Base-by-base conservation (phyloP, 2,888 invertebrate species). In the Plagodis pulveraria region DNA sequence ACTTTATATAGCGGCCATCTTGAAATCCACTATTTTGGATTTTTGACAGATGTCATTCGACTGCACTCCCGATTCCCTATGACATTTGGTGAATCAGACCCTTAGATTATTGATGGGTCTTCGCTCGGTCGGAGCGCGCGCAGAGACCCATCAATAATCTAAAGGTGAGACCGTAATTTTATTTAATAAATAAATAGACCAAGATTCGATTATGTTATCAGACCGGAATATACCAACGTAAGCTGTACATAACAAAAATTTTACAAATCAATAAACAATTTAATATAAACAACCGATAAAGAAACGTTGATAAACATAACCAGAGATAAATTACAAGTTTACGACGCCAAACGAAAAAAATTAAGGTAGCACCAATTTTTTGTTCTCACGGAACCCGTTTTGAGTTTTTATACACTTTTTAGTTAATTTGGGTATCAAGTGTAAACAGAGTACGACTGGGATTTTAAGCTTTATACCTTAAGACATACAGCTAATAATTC, bases 361-460 rank as follows among this genome's bases (percentile, higher is more conserved):
- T 71, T 55, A 56, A 56, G 72, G 80, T 80, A 77, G 80, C 81
- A 67, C 70, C 70, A 65, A 68, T 76, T 80, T 81, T 84, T 84
- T 84, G 77, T 77, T 80, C 74, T 64, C 78, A 80, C 75, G 71
- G 61, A 74, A 80, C 80, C 79, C 70, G 78, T 80, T 82, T 76
- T 68, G 49, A 60, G 69, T 78, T 80, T 81, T 76, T 57, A 64
- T 63, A 53, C 62, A 63, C 43, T 42, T 46, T 72, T 70, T 58
- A 55, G 56, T 66, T 54, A 50, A 47, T 54, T 50, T 55, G 22
- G 34, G 55, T 59, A 55, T 50, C 55, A 55, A 59, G 54, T 59
- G 55, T 47, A 42, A 38, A 38, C 6, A 11, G 22, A 8, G 22
- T 6, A 0, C 12, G 0, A 12, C 12, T 34, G 12, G 2, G 6